Evolutionary conservation across 2,113 vertebrate species (phyloP).

Genomic region (Labeo catla): DNA sequence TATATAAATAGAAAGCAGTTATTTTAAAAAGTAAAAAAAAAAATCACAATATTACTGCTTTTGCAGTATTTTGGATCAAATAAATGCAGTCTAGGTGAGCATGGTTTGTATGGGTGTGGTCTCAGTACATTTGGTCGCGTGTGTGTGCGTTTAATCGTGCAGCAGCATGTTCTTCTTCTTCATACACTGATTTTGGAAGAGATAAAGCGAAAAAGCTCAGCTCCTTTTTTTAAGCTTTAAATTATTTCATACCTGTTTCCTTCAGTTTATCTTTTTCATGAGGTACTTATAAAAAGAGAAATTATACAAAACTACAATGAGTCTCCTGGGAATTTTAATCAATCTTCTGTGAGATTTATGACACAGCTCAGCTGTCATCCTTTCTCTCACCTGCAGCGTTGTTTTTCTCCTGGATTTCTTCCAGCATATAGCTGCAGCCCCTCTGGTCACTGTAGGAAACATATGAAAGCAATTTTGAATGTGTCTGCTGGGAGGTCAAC

Average conservation of each 20-base stretch:
- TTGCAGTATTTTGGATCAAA: too few relatives aligned
- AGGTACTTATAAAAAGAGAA: neutral
- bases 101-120: neutral
- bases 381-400: neutral
- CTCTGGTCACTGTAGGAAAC: neutral
- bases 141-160: neutral
- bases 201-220: neutral
- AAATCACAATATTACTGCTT: too few relatives aligned
- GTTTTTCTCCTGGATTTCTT: neutral
- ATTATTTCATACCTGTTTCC: neutral
- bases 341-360: neutral
- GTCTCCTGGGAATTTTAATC: neutral
- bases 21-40: too few relatives aligned
- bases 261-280: neutral
- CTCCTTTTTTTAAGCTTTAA: neutral
- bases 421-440: neutral
- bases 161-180: neutral
- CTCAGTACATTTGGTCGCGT: neutral
- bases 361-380: neutral
- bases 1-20: too few relatives aligned
- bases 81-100: too few relatives aligned
- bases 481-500: constrained; percentile 21
- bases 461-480: constrained; percentile 16
- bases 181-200: neutral
- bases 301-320: neutral